Evolutionary conservation across 2,888 invertebrate genomes (phyloP).

Genomic region (Chorisops tibialis): DNA sequence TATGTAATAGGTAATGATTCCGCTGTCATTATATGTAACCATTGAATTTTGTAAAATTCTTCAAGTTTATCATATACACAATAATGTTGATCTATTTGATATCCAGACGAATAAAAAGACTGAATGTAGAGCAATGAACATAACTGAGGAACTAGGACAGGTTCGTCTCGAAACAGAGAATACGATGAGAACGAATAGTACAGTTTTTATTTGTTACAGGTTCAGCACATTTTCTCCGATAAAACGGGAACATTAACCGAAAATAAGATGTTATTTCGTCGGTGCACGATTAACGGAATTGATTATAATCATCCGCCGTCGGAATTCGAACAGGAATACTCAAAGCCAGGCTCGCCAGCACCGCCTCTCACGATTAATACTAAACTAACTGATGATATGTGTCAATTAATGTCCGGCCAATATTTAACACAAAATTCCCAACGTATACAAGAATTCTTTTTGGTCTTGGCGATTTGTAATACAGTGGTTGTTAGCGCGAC

Average conservation of each 20-base stretch:
- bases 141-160: constrained; percentile 96
- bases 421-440: constrained; percentile 61
- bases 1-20: constrained; percentile 80
- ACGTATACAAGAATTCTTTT: constrained; percentile 81
- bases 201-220: no score
- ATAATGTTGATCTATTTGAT: constrained; percentile 85
- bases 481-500: constrained; percentile 91
- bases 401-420: constrained; percentile 47
- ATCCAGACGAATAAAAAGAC: constrained; percentile 74
- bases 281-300: constrained; percentile 82
- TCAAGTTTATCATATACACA: constrained; percentile 92
- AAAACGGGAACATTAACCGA: constrained; percentile 98
- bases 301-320: constrained; percentile 84
- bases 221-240: constrained; percentile 93
- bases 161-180: constrained; percentile 50
- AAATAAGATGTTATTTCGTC: constrained; percentile 94
- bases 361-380: constrained; percentile 54
- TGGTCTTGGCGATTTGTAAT: constrained; percentile 91
- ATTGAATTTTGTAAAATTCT: constrained; percentile 94
- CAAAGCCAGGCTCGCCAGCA: constrained; percentile 54
- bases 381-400: constrained; percentile 56
- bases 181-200: constrained; percentile 33
- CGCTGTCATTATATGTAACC: constrained; percentile 92
- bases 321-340: constrained; percentile 59
- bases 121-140: constrained; percentile 92